phyloP scores from a whole-genome alignment of 2,888 invertebrate genomes.

The Idaea straminata region DNA sequence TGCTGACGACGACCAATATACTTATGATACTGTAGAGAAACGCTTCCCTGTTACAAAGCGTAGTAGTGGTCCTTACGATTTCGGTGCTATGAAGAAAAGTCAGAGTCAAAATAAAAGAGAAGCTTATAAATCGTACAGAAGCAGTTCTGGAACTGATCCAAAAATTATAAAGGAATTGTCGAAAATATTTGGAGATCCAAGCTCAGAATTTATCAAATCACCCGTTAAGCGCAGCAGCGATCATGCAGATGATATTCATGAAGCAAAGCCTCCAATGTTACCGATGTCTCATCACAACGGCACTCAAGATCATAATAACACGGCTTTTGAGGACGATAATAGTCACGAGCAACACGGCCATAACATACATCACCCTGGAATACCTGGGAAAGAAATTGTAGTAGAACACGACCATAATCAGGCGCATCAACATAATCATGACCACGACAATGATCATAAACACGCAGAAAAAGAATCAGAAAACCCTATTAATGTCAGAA shows the following conservation, averaged over 20 bases:
- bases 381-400: conserved; percentile 44
- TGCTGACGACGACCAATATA: conserved; percentile 64
- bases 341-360: conserved; percentile 62
- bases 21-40: conserved; percentile 73
- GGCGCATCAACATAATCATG: conserved; percentile 40
- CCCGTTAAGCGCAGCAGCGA: conserved; percentile 79
- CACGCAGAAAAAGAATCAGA: conserved; percentile 53
- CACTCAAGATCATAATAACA: conserved; percentile 46
- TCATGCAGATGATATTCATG: conserved; percentile 53
- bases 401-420: conserved; percentile 28
- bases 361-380: conserved; percentile 55
- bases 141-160: conserved; percentile 82
- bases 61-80: conserved; percentile 71
- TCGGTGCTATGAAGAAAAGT: conserved; percentile 52
- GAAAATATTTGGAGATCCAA: conserved; percentile 82
- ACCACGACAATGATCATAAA: conserved; percentile 29
- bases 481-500: conserved; percentile 81
- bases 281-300: conserved; percentile 47
- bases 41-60: conserved; percentile 85
- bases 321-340: conserved; percentile 44
- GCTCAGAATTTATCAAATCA: conserved; percentile 63
- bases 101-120: conserved; percentile 57
- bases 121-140: conserved; percentile 55
- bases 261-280: conserved; percentile 64
- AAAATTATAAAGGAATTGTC: conserved; percentile 85